Conservation (phyloP, 2,113 vertebrate genomes). For the Jaculus jaculus region DNA sequence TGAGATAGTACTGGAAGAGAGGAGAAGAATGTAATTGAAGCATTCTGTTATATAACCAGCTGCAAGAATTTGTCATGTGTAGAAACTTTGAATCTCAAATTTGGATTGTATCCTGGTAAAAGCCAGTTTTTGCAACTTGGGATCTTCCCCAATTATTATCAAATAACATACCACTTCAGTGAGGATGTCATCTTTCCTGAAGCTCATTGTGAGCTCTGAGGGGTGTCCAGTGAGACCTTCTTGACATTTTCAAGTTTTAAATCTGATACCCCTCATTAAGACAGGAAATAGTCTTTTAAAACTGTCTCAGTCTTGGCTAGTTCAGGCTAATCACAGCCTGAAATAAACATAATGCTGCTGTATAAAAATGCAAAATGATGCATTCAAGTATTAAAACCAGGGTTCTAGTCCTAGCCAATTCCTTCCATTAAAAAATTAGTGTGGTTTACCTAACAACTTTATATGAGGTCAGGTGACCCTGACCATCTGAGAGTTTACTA, state of each 20-base stretch:
- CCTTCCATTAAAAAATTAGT: not conserved
- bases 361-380: slow-evolving; percentile 1
- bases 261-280: not conserved
- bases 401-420: not conserved
- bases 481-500: not conserved
- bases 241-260: not conserved
- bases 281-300: not conserved
- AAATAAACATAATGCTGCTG: not conserved
- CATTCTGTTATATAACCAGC: not conserved
- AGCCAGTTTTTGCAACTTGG: not conserved
- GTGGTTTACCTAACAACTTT: not conserved
- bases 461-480: not conserved
- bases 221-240: not conserved
- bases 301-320: not conserved
- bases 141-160: not conserved
- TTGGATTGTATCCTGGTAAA: not conserved
- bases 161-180: not conserved
- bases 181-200: not conserved
- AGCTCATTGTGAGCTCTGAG: not conserved
- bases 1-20: not conserved
- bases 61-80: not conserved
- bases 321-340: not conserved
- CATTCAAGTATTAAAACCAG: not conserved
- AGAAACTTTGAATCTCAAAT: not conserved
- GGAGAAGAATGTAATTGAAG: not conserved